phyloP scores from a whole-genome alignment of 1,140 invertebrate genomes.

The Macrostomum lignano region DNA sequence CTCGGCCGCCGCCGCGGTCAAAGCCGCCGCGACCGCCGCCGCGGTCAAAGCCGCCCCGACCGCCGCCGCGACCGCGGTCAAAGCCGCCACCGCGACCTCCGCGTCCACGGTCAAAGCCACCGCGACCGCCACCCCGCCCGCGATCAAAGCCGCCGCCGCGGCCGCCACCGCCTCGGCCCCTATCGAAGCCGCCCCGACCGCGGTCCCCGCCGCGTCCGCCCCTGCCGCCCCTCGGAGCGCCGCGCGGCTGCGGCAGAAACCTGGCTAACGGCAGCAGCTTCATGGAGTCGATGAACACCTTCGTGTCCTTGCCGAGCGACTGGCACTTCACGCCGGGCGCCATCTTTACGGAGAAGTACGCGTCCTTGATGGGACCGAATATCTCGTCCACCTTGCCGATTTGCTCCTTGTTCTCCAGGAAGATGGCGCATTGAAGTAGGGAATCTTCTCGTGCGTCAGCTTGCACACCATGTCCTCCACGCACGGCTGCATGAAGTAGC shows the following conservation, averaged over 20 bases:
- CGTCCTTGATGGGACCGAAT: conserved; percentile 61
- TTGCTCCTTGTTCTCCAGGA: conserved; percentile 75
- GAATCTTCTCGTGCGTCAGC: conserved; percentile 58
- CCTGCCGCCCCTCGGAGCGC: too few species aligned
- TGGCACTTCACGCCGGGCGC: conserved; percentile 61
- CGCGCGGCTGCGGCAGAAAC: too few species aligned
- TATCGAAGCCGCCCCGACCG: too few species aligned
- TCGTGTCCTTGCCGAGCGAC: conserved; percentile 54
- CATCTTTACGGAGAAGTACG: conserved; percentile 59
- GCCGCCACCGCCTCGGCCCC: too few species aligned
- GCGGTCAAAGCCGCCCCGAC: conserved; percentile 11
- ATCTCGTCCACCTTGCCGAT: conserved; percentile 99
- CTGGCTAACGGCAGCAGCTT: conserved; percentile 61
- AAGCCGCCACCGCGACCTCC: conserved; percentile 9
- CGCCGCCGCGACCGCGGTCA: conserved; percentile 9
- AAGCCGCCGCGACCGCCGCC: too few species aligned
- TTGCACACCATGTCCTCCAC: conserved; percentile 79
- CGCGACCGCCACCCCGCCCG: conserved; percentile 9
- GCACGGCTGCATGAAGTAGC: conserved; percentile 53
- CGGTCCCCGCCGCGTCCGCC: too few species aligned
- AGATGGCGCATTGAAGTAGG: conserved; percentile 92
- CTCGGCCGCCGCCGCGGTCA: too few species aligned
- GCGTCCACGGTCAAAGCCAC: conserved; percentile 15
- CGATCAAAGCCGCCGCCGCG: too few species aligned
- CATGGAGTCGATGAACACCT: conserved; percentile 63